Evolutionary conservation across 2,113 vertebrate species (phyloP).

Genomic region (Solea senegalensis): DNA sequence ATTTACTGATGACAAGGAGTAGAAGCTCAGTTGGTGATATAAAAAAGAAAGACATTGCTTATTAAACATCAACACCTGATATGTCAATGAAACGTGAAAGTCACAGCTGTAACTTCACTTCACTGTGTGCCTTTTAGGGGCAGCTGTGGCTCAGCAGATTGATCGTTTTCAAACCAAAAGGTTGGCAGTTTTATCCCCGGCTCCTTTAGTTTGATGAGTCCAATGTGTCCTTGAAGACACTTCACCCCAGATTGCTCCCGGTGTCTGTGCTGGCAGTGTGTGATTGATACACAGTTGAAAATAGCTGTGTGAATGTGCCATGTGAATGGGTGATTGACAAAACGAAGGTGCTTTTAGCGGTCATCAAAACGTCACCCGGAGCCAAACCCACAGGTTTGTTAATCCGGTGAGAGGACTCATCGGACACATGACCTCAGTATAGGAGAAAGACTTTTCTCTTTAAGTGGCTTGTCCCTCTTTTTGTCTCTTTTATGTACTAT

Average conservation of each 20-base stretch:
- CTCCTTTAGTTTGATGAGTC: too few relatives aligned
- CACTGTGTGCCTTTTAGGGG: slow-evolving; percentile 18
- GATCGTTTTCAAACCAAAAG: too few relatives aligned
- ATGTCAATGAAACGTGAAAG: slow-evolving; percentile 28
- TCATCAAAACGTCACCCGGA: background rate
- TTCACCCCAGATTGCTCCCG: too few relatives aligned
- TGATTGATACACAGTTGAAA: too few relatives aligned
- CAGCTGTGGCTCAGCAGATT: too few relatives aligned
- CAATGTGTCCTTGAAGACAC: too few relatives aligned
- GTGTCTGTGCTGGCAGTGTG: too few relatives aligned
- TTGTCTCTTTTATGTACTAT: slow-evolving; percentile 31
- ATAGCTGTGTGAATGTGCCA: too few relatives aligned
- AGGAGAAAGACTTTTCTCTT: slow-evolving; percentile 35
- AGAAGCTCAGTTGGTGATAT: slow-evolving; percentile 33
- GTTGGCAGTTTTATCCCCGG: too few relatives aligned
- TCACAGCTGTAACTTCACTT: slow-evolving; percentile 25
- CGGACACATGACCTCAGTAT: slow-evolving; percentile 35
- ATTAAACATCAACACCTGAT: slow-evolving; percentile 30
- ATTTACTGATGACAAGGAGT: slow-evolving; percentile 43
- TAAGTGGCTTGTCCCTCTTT: slow-evolving; percentile 24
- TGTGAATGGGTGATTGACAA: too few relatives aligned
- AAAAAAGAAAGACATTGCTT: slow-evolving; percentile 14
- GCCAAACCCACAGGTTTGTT: slow-evolving; percentile 42
- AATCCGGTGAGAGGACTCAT: slow-evolving; percentile 35
- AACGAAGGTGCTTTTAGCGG: too few relatives aligned